Evolutionary conservation across 2,888 invertebrate genomes (phyloP).

Genomic region (Pseudococcus jackbeardsleyi): DNA sequence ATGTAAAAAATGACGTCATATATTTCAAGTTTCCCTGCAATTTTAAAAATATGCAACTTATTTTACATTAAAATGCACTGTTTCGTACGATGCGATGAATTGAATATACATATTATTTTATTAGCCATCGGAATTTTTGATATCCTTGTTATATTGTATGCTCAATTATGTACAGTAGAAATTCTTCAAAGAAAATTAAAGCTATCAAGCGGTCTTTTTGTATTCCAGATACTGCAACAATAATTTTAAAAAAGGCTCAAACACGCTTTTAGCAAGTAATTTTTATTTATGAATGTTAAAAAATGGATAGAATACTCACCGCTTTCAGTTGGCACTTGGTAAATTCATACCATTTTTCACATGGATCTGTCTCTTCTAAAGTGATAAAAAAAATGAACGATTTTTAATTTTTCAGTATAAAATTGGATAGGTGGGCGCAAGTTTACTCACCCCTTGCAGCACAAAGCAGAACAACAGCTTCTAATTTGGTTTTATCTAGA

Average conservation of each 20-base stretch:
- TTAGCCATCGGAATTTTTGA: too few relatives aligned
- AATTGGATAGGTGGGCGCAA: background rate
- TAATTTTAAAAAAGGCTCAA: background rate
- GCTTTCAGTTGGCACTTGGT: conserved; percentile 52
- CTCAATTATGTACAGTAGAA: too few relatives aligned
- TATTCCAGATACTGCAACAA: conserved; percentile 37
- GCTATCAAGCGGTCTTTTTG: background rate
- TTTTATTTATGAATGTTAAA: background rate
- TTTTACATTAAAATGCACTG: background rate
- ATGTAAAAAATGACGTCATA: too few relatives aligned
- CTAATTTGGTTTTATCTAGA: conserved; percentile 1
- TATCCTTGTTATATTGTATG: too few relatives aligned
- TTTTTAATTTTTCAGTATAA: background rate
- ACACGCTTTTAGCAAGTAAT: background rate
- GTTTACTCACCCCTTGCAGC: background rate
- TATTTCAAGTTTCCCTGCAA: background rate
- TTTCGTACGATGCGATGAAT: too few relatives aligned
- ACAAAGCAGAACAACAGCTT: conserved; percentile 13
- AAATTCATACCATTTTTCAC: conserved; percentile 62
- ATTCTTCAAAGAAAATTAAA: background rate
- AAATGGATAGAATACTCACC: conserved; percentile 2
- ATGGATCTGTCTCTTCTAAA: conserved; percentile 24
- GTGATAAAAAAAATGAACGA: background rate
- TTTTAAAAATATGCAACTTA: background rate
- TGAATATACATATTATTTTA: too few relatives aligned